Conservation (phyloP, 1,140 invertebrate species). For the Arctopsyche grandis region DNA sequence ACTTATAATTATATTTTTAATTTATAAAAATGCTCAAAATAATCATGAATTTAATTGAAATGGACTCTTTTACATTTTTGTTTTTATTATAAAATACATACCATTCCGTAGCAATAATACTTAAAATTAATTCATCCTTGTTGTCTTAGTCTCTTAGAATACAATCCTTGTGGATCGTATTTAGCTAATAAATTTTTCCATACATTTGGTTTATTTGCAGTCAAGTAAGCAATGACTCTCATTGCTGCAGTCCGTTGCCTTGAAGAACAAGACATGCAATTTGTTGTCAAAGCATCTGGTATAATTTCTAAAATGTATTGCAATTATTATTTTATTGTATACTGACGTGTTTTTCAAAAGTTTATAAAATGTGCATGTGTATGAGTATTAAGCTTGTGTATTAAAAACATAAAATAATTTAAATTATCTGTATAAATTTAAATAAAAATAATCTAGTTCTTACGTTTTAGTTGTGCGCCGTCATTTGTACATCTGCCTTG, state of each 20-base stretch:
- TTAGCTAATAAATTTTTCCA: constrained; percentile 23
- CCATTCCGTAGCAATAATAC: neutral
- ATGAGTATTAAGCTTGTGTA: neutral
- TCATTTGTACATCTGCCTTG: constrained; percentile 76
- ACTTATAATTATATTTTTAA: too few relatives aligned
- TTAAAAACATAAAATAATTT: neutral
- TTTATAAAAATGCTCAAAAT: too few relatives aligned
- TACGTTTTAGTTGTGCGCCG: constrained; percentile 75
- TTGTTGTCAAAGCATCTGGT: constrained; percentile 64
- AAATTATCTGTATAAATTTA: neutral
- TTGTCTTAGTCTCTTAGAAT: constrained; percentile 5
- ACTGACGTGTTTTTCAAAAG: neutral
- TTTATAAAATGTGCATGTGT: neutral
- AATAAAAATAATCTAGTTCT: constrained; percentile 29
- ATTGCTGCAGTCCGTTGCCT: neutral
- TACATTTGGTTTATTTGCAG: constrained; percentile 34
- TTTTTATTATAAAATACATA: neutral
- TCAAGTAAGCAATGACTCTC: constrained; percentile 21
- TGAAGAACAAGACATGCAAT: constrained; percentile 18
- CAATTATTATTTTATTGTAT: neutral
- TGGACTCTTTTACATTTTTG: too few relatives aligned
- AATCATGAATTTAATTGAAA: too few relatives aligned
- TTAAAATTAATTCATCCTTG: neutral
- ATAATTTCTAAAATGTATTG: constrained; percentile 53
- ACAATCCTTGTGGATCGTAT: constrained; percentile 37